Evolutionary conservation across 2,113 vertebrate species (phyloP).

Genomic region (Sphaerodactylus townsendi): DNA sequence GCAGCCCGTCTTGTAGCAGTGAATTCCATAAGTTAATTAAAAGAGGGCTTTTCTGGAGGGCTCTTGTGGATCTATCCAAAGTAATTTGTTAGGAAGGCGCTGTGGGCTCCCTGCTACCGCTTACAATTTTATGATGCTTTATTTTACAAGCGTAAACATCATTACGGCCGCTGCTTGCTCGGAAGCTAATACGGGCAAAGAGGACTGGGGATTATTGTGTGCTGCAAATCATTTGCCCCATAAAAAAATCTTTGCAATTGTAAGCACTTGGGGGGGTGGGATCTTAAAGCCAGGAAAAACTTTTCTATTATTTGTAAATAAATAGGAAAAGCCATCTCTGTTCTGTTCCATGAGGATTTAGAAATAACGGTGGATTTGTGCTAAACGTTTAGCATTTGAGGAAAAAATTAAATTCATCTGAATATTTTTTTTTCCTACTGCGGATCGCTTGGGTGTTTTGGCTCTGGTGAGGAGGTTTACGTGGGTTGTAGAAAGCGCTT

Average conservation of each 20-base stretch:
- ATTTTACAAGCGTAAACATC: slow-evolving; percentile 15
- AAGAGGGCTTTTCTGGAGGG: neutral
- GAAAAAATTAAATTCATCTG: neutral
- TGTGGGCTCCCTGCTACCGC: neutral
- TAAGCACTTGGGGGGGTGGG: neutral
- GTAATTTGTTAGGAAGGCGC: slow-evolving; percentile 6
- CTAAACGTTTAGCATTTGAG: neutral
- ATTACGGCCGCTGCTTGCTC: neutral
- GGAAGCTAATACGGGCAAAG: neutral
- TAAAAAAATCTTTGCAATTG: slow-evolving; percentile 24
- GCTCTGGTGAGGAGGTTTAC: neutral
- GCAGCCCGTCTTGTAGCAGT: neutral
- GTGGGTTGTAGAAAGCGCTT: too few species aligned
- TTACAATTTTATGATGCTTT: neutral
- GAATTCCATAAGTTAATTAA: neutral
- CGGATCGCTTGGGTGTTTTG: neutral
- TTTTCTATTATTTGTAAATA: neutral
- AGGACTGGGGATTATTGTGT: neutral
- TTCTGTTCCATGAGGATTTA: neutral
- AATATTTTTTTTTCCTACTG: neutral
- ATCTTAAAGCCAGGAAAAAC: neutral
- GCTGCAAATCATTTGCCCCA: slow-evolving; percentile 22
- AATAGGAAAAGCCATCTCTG: neutral
- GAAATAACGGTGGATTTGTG: neutral
- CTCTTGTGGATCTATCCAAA: neutral